Evolutionary conservation across 1,140 invertebrate species (phyloP).

Genomic region (Leptinotarsa undecemlineata): DNA sequence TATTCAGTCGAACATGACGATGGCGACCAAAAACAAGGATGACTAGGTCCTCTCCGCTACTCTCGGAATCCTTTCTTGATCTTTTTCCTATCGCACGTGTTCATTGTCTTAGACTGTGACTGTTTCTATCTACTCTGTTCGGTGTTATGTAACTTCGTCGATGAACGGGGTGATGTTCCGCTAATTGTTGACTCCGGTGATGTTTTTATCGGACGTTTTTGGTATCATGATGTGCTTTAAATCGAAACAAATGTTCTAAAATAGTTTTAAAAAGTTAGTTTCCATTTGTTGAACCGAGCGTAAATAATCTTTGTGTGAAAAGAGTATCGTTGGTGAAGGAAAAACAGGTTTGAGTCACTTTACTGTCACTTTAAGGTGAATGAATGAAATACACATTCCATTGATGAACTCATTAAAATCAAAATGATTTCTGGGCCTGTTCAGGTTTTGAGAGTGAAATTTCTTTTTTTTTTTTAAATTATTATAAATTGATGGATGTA

Average conservation of each 20-base stretch:
- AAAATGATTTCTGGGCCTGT: no score
- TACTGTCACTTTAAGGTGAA: no score
- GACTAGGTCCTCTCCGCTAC: conserved; percentile 18
- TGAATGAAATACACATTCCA: no score
- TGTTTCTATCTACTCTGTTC: neutral
- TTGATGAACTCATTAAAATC: no score
- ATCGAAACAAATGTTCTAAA: conserved; percentile 11
- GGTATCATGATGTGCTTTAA: conserved; percentile 9
- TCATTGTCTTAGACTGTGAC: neutral
- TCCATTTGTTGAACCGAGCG: no score
- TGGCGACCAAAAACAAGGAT: conserved; percentile 28
- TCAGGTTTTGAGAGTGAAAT: no score
- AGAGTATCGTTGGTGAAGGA: no score
- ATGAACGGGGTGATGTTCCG: neutral
- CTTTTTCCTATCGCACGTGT: conserved; percentile 16
- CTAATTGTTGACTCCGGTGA: neutral
- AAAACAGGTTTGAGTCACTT: no score
- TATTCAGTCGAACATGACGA: conserved; percentile 24
- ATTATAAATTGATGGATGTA: no score
- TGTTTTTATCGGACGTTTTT: neutral
- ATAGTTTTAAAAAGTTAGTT: neutral
- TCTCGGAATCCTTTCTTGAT: conserved; percentile 17
- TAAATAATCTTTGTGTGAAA: no score
- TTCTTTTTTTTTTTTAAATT: no score
- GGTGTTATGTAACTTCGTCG: neutral